Percentiles rank a stretch among this genome's conserved stretches.
Evolutionary conservation across 2,113 vertebrate genomes (phyloP).

Genomic region (Sinosuthora webbiana): DNA sequence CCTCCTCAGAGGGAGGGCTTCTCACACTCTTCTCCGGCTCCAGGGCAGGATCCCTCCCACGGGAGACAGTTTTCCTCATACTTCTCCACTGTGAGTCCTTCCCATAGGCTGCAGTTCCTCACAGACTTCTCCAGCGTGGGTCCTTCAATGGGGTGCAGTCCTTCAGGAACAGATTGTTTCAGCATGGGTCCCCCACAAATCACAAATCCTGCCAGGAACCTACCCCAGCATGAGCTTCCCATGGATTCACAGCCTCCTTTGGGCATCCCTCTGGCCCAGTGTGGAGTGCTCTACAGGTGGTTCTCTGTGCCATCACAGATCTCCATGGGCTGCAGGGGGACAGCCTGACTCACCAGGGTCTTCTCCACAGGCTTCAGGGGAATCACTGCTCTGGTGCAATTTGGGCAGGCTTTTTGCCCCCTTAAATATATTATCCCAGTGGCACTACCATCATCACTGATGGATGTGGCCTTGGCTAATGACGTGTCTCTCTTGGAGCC

Average conservation of each 20-base stretch:
- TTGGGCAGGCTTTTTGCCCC: not conserved
- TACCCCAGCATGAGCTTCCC: not conserved
- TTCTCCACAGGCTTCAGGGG: too few species aligned
- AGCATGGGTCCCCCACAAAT: not conserved
- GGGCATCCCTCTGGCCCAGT: fast-evolving
- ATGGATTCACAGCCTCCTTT: not conserved
- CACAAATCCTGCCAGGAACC: not conserved
- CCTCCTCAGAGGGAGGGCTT: not conserved
- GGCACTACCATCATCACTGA: fast-evolving
- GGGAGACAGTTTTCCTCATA: not conserved
- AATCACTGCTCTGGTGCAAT: not conserved
- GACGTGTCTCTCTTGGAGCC: fast-evolving
- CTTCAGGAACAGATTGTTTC: not conserved
- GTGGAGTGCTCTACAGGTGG: not conserved
- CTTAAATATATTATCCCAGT: not conserved
- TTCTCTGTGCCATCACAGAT: not conserved
- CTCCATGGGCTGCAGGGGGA: not conserved
- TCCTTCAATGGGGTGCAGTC: not conserved
- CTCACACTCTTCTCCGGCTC: not conserved
- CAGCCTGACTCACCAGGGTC: not conserved
- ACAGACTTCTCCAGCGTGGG: not conserved
- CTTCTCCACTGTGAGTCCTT: not conserved
- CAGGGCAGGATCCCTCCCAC: not conserved
- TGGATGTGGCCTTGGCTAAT: not conserved
- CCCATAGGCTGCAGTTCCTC: not conserved